Evolutionary conservation across 2,113 vertebrate genomes (phyloP).

Genomic region (Sialia sialis): DNA sequence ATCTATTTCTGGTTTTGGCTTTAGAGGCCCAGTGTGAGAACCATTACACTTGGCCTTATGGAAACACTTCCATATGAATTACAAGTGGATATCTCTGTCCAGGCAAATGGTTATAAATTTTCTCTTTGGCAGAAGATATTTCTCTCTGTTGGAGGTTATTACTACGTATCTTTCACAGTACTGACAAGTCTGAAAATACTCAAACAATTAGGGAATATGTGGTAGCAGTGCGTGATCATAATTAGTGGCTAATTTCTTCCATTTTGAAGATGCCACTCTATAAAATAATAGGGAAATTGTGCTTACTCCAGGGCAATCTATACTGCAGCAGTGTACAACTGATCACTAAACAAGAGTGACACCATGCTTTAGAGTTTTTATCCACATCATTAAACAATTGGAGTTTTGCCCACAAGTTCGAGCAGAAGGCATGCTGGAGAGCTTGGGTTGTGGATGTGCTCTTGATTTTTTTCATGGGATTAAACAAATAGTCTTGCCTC

Average conservation of each 20-base stretch:
- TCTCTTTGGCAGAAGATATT: neutral
- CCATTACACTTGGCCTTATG: neutral
- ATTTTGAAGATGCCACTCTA: neutral
- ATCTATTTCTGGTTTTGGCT: neutral
- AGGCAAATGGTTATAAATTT: neutral
- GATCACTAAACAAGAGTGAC: slow-evolving; percentile 34
- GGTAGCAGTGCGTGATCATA: neutral
- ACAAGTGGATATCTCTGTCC: neutral
- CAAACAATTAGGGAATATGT: neutral
- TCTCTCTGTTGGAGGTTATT: neutral
- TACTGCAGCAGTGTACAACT: neutral
- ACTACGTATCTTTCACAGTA: neutral
- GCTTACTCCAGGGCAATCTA: neutral
- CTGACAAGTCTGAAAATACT: neutral
- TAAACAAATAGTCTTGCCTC: neutral
- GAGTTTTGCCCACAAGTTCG: slow-evolving; percentile 16
- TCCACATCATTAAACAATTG: slow-evolving; percentile 28
- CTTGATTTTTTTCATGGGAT: neutral
- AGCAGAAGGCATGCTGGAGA: neutral
- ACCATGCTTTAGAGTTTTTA: slow-evolving; percentile 3
- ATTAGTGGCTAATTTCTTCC: neutral
- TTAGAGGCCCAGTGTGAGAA: neutral
- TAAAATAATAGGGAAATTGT: neutral
- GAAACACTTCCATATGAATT: neutral
- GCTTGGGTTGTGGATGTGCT: neutral